Base-by-base conservation (phyloP, 2,113 vertebrate genomes). In the Rhodinocichla rosea region DNA sequence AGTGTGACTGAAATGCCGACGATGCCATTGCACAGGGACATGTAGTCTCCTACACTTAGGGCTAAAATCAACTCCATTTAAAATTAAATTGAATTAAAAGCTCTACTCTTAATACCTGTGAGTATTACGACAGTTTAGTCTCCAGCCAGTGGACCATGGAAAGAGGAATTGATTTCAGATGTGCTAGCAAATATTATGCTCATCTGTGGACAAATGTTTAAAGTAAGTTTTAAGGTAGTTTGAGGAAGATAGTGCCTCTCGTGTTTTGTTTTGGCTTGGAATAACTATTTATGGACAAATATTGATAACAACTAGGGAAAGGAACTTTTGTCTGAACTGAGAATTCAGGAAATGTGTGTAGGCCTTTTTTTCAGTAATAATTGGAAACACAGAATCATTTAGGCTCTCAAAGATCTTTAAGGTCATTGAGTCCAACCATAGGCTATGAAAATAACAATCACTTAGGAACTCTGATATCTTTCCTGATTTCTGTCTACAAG, bases 1-100 rank as follows among this genome's bases (percentile, higher is more conserved):
- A 52, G 78, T 81, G 90, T 95, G 91, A 86, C 81, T 81, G 71
- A 85, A 91, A 92, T 90, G 56, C 56, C 67, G 92, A 65, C 83
- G 89, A 86, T 86, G 55, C 91, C 68, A 74, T 60, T 94, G 95
- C 77, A 77, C 0, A 86, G 79, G 49, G 49, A 71, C 49, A 37
- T 71, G 53, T 82, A 53, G n/a, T 86, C 52, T 80, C 35, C 55
- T 40, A 75, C 87, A 60, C 35, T 35, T 35, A 81, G 65, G 70
- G 63, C 17, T 82, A 91, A 94, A 96, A 95, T 77, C 73, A 90
- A 42, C 32, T 64, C 11, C 9, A 21, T 92, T 45, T 18, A 27
- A 65, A 53, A 87, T 64, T 8, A 32, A 71, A 57, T 24, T 68
- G 42, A 62, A 77, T 65, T 57, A 30, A 47, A 39, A 20, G 7